Evolutionary conservation across 2,797 vertebrate species (phyloP).

Genomic region (Bucorvus abyssinicus): DNA sequence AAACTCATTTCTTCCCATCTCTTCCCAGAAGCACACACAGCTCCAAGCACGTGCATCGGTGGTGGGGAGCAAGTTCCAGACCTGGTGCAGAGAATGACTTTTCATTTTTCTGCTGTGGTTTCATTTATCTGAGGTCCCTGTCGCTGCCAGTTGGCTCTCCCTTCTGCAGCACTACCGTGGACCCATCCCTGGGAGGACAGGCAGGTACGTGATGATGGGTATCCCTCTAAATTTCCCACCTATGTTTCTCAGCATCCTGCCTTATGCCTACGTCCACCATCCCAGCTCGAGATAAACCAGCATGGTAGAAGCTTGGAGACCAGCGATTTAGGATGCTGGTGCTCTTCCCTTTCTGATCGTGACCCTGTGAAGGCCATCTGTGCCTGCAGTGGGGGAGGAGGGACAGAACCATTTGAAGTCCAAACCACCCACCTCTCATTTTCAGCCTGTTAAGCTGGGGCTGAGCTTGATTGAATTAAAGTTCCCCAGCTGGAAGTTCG

Average conservation of each 20-base stretch:
- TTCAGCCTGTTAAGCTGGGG: fast-evolving
- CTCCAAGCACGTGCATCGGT: fast-evolving
- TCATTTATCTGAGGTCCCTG: background rate
- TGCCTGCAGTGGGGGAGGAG: background rate
- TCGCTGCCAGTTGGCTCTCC: background rate
- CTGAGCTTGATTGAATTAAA: background rate
- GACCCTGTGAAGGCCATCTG: background rate
- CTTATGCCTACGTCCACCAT: too few relatives aligned
- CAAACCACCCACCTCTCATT: background rate
- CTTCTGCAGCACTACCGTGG: background rate
- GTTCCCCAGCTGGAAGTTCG: fast-evolving
- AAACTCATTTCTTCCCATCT: background rate
- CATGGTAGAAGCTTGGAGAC: background rate
- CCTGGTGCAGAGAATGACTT: background rate
- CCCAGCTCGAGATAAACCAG: background rate
- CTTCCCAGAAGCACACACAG: background rate
- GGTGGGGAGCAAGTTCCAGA: background rate
- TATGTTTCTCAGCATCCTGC: background rate
- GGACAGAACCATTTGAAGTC: background rate
- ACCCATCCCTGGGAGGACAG: background rate
- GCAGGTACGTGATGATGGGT: background rate
- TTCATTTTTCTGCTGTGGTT: background rate
- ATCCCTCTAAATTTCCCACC: background rate
- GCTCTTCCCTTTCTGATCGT: fast-evolving
- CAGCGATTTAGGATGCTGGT: background rate